These are phyloP conservation scores for Eilema caniola DNA, from an alignment of 2,888 invertebrate genomes.

Conservation along the genomic window DNA sequence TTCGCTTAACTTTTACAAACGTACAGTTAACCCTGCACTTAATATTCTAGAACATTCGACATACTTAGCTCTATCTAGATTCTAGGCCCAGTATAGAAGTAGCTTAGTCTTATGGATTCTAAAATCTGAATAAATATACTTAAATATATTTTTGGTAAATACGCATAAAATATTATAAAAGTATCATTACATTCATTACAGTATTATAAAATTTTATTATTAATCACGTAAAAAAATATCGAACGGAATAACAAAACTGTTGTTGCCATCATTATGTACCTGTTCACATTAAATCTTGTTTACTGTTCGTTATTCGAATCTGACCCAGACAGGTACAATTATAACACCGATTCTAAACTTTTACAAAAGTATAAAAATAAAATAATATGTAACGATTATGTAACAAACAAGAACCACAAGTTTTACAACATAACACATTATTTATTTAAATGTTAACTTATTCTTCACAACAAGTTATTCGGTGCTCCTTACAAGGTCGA, in stretches of 20 bases:
- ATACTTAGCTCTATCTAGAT: too few relatives aligned
- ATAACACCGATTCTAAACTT: neutral
- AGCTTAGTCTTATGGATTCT: too few relatives aligned
- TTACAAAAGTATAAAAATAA: neutral
- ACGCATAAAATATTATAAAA: too few relatives aligned
- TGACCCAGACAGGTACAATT: slow-evolving; percentile 1
- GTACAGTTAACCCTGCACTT: too few relatives aligned
- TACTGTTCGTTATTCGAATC: neutral
- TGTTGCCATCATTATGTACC: neutral
- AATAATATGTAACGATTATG: slow-evolving; percentile 4
- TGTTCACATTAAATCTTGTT: neutral
- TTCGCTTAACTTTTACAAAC: too few relatives aligned
- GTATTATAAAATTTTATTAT: neutral
- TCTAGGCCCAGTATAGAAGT: too few relatives aligned
- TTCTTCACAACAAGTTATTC: slow-evolving; percentile 28
- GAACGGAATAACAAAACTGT: neutral
- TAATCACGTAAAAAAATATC: neutral
- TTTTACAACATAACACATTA: slow-evolving; percentile 20
- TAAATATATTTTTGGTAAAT: too few relatives aligned
- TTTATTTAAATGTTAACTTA: slow-evolving; percentile 24
- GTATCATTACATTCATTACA: neutral
- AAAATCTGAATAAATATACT: too few relatives aligned
- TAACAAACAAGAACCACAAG: slow-evolving; percentile 33
- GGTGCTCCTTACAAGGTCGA: slow-evolving; percentile 42
- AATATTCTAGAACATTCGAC: too few relatives aligned